These are phyloP conservation scores for Setipinna tenuifilis DNA, from an alignment of 2,797 vertebrate species.

Conservation along the genomic window DNA sequence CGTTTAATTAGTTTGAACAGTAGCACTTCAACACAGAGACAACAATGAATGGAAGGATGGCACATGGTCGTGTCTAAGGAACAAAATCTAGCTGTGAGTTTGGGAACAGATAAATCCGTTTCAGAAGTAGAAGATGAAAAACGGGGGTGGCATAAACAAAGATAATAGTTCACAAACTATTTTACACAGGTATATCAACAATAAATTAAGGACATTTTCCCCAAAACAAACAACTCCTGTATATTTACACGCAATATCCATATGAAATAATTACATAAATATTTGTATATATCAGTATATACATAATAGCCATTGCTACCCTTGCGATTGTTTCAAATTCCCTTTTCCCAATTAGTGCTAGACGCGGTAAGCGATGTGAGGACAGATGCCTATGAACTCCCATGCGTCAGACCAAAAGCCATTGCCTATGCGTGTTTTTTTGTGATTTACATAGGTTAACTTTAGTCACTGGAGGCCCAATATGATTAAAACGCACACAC, in stretches of 20 bases:
- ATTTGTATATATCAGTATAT: constrained; percentile 98
- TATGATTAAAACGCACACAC: constrained; percentile 15
- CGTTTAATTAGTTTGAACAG: constrained; percentile 70
- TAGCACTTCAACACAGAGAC: constrained; percentile 75
- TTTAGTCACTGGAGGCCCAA: background rate
- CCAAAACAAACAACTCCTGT: constrained; percentile 90
- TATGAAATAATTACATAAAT: constrained; percentile 99
- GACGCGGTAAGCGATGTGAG: constrained; percentile 59
- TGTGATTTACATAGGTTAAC: background rate
- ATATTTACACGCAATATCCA: constrained; percentile 99
- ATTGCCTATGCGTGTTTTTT: background rate
- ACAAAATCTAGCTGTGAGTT: constrained; percentile 69
- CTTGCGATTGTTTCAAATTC: constrained; percentile 70
- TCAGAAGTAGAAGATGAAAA: constrained; percentile 70
- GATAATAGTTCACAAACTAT: constrained; percentile 79
- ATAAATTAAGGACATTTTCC: constrained; percentile 99
- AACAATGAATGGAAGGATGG: constrained; percentile 78
- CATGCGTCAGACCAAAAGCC: constrained; percentile 1
- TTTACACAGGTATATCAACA: constrained; percentile 95
- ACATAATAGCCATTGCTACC: constrained; percentile 88
- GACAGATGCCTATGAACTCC: background rate
- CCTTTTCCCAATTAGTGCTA: constrained; percentile 69
- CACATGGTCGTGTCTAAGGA: constrained; percentile 69
- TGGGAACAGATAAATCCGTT: constrained; percentile 63
- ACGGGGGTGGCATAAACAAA: constrained; percentile 76